Base-by-base conservation (phyloP, 2,113 vertebrate species). In the Saimiri boliviensis region DNA sequence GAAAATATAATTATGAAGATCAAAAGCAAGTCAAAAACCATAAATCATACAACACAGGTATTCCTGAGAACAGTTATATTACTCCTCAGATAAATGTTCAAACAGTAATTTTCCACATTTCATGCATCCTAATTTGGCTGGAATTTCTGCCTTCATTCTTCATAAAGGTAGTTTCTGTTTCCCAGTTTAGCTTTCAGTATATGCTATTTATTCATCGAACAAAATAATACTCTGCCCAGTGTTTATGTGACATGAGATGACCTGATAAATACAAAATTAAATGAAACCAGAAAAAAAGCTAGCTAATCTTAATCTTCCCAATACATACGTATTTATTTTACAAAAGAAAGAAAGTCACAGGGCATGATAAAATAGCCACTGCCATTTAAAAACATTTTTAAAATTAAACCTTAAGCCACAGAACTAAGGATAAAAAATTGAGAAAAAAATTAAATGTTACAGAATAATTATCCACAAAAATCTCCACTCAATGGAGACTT, bases 1-100 rank as follows among this genome's bases (percentile, higher is more conserved):
- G 56, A 91, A 96, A 95, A 95, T 95, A 87, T 84, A 96, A 82
- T n/a, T 16, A 91, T 92, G 56, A 30, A 96, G 35, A 76, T 88
- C 35, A 92, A 92, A 96, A 92, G n/a, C 91, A 91, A 25, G 27
- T 93, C 73, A 96, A 95, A 94, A 96, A 56, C 70, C n/a, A 32
- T 94, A 85, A 81, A 63, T 96, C 91, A 93, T 49, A 63, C 87
- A 68, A 58, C 37, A 12, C 23, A 47, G 11, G 71, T 19, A 91
- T 97, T 95, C 74, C 74, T 81, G 52, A 85, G 86, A 95, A 86
- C 76, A 88, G 17, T 74, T 92, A 54, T 88, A 66, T n/a, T 71
- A 11, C 25, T 54, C 35, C 10, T 93, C 21, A 93, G 49, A 87
- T 27, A 77, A 80, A 93, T 93, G 19, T 87, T 98, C 49, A 97